These are phyloP conservation scores for Scaptomyza pallida DNA, from an alignment of 1,140 invertebrate genomes.

Conservation along the genomic window DNA sequence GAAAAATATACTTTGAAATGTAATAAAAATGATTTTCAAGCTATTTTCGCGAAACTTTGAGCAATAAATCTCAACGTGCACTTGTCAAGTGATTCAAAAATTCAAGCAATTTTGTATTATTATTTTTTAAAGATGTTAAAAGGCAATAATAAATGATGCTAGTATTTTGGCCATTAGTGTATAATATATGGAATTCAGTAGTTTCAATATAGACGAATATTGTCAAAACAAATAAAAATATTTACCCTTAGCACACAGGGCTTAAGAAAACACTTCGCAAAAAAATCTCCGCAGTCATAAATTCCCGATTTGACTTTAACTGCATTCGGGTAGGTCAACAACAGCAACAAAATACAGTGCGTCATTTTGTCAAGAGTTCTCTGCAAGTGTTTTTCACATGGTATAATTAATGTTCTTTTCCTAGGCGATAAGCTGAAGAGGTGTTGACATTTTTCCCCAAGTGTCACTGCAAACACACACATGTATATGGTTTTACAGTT, in stretches of 20 bases:
- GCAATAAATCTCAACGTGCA: neutral
- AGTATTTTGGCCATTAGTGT: no score
- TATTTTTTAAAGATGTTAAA: no score
- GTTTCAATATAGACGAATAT: neutral
- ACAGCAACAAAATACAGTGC: neutral
- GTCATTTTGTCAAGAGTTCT: slow-evolving; percentile 1
- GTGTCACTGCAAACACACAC: neutral
- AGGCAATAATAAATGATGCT: no score
- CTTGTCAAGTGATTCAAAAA: neutral
- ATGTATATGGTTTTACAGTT: neutral
- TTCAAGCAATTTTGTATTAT: no score
- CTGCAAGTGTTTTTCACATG: slow-evolving; percentile 10
- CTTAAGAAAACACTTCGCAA: neutral
- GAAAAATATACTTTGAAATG: no score
- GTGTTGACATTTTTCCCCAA: slow-evolving; percentile 31
- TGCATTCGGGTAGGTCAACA: slow-evolving; percentile 19
- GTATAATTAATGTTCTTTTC: slow-evolving; percentile 16
- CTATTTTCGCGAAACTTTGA: no score
- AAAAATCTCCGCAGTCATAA: neutral
- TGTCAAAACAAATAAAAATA: neutral
- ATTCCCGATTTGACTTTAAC: slow-evolving; percentile 12
- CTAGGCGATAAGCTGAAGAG: slow-evolving; percentile 28
- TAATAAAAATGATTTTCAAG: no score
- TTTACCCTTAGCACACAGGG: neutral
- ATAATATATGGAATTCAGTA: neutral